phyloP scores from a whole-genome alignment of 2,888 invertebrate species.

The Itoplectis maculator region DNA sequence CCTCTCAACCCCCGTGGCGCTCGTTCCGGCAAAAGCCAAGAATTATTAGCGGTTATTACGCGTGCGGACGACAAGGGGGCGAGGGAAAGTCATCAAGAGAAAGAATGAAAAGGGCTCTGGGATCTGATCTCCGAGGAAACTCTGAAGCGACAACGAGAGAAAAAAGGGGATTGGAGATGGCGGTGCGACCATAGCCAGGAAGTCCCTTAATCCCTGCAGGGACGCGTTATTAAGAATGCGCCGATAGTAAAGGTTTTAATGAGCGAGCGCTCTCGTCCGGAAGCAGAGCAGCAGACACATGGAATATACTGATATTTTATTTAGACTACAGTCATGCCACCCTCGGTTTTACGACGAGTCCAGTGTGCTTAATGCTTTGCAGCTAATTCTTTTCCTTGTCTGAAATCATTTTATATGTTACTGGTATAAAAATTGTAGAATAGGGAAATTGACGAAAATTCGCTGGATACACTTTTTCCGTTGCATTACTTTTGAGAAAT shows the following conservation, averaged over 20 bases:
- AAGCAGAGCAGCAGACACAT: constrained; percentile 2
- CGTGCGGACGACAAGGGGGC: constrained; percentile 46
- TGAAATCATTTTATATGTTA: background rate
- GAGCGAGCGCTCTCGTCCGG: constrained; percentile 24
- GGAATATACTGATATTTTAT: constrained; percentile 24
- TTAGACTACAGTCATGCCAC: background rate
- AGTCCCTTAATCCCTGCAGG: constrained; percentile 42
- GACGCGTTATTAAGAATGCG: constrained; percentile 40
- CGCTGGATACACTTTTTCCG: no score
- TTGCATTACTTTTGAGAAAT: no score
- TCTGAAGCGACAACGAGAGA: constrained; percentile 26
- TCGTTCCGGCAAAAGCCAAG: constrained; percentile 60
- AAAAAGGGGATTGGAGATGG: constrained; percentile 36
- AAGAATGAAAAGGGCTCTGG: constrained; percentile 39
- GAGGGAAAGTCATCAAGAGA: constrained; percentile 30
- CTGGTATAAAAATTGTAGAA: no score
- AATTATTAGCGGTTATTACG: constrained; percentile 70
- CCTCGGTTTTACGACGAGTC: constrained; percentile 15
- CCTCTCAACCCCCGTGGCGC: constrained; percentile 51
- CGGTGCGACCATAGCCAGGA: constrained; percentile 24
- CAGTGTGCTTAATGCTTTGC: background rate
- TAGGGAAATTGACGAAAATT: no score
- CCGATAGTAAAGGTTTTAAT: constrained; percentile 42
- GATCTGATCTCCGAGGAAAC: constrained; percentile 63
- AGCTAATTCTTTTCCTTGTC: background rate